These are phyloP conservation scores for Dynastes maya DNA, from an alignment of 2,888 invertebrate species.

Conservation along the genomic window DNA sequence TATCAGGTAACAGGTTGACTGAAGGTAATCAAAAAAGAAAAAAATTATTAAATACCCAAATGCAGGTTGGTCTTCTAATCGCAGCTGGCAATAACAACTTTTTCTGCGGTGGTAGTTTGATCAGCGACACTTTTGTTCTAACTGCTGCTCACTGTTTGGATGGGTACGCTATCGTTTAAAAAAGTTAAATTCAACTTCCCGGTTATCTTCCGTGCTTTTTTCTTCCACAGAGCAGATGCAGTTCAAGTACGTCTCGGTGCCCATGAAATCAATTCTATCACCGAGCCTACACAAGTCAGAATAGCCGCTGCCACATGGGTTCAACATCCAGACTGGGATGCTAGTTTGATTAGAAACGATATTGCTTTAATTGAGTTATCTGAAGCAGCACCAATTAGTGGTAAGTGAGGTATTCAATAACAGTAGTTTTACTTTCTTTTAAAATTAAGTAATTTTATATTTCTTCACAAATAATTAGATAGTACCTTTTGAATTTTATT, in stretches of 20 bases:
- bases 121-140: constrained; percentile 71
- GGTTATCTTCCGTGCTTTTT: background rate
- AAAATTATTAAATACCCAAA: background rate
- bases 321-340: constrained; percentile 53
- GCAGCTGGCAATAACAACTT: constrained; percentile 64
- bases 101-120: constrained; percentile 73
- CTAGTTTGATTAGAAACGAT: constrained; percentile 66
- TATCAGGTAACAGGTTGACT: constrained; percentile 54
- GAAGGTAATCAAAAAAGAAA: background rate
- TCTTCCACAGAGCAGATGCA: constrained; percentile 66
- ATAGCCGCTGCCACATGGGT: constrained; percentile 49
- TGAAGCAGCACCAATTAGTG: constrained; percentile 4
- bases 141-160: constrained; percentile 73
- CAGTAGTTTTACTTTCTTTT: background rate
- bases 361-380: constrained; percentile 63
- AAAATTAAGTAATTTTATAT: no score
- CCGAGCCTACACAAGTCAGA: constrained; percentile 62
- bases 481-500: no score
- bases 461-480: no score
- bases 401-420: background rate
- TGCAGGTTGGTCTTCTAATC: constrained; percentile 50
- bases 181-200: no score
- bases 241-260: constrained; percentile 59
- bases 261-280: constrained; percentile 60
- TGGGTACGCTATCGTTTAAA: constrained; percentile 22